phyloP scores from a whole-genome alignment of 2,113 vertebrate species.

The Colius striatus region DNA sequence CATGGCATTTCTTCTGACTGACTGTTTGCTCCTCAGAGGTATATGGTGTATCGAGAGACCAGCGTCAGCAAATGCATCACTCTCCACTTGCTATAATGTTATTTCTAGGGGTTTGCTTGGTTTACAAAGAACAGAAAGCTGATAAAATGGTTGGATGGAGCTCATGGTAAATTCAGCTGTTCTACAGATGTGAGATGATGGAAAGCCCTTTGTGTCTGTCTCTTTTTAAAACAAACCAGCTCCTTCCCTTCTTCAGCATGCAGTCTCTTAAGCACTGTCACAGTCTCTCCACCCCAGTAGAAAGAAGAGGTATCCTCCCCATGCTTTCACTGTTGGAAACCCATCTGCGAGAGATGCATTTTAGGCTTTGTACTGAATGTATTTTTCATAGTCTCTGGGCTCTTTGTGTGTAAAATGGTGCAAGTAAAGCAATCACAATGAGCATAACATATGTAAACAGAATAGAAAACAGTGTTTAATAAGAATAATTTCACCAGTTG shows the following conservation, averaged over 20 bases:
- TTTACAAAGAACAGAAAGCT: neutral
- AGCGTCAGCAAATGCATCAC: neutral
- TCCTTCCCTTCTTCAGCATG: neutral
- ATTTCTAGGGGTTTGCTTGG: neutral
- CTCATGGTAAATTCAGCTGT: conserved; percentile 31
- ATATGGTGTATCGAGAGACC: neutral
- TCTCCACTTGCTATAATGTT: neutral
- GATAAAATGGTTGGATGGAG: neutral
- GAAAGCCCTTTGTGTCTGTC: neutral
- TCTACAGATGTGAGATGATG: conserved; percentile 25
- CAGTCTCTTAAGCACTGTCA: neutral
- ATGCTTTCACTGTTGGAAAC: neutral
- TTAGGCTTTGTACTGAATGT: neutral
- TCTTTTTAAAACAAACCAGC: neutral
- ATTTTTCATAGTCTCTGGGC: neutral
- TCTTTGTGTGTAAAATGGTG: neutral
- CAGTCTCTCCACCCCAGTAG: neutral
- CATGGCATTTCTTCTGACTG: neutral
- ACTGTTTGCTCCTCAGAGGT: neutral
- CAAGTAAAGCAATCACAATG: fast-evolving
- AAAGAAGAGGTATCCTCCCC: neutral
- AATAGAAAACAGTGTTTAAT: neutral
- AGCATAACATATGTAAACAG: neutral
- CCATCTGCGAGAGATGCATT: neutral
- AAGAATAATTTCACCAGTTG: fast-evolving